phyloP scores from a whole-genome alignment of 2,888 invertebrate species.

The Polydesmus complanatus region DNA sequence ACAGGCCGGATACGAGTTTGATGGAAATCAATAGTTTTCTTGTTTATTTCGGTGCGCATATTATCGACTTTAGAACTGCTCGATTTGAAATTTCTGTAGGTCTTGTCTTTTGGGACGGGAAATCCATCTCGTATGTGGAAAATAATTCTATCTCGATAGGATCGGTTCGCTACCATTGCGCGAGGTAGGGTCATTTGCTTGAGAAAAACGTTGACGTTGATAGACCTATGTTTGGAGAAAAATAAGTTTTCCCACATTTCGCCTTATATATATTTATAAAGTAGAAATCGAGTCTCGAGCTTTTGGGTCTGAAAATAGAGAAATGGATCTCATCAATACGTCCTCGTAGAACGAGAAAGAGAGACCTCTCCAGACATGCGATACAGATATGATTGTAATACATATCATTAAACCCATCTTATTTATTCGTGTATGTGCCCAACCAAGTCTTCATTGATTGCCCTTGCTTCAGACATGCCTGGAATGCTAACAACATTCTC shows the following conservation, averaged over 20 bases:
- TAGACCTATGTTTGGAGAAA: background rate
- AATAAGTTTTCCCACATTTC: background rate
- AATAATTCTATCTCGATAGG: background rate
- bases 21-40: background rate
- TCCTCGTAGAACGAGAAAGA: too few relatives aligned
- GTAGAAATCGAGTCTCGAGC: background rate
- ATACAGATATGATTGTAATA: background rate
- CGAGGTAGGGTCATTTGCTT: background rate
- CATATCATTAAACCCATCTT: background rate
- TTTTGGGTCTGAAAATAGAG: background rate
- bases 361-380: background rate
- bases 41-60: background rate
- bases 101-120: background rate
- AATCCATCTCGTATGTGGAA: background rate
- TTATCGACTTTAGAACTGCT: background rate
- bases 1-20: too few relatives aligned
- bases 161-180: background rate
- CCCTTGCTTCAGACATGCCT: background rate
- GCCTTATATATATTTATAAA: background rate
- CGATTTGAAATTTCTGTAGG: background rate
- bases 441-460: background rate
- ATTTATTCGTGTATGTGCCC: background rate
- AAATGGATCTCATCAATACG: background rate
- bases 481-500: background rate
- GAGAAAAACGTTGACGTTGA: background rate